These are phyloP conservation scores for Brachyopa scutellaris DNA, from an alignment of 2,888 invertebrate species.

Conservation along the genomic window DNA sequence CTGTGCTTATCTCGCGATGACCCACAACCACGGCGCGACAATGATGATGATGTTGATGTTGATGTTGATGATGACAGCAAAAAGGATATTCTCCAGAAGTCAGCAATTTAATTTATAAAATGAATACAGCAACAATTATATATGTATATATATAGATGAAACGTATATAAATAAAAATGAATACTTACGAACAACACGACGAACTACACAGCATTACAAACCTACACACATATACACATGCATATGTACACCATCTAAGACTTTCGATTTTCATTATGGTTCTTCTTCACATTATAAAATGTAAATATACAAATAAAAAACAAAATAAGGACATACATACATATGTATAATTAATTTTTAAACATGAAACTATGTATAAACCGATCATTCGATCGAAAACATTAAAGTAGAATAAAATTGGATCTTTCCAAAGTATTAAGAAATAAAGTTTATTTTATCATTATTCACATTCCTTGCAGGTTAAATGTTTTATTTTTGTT, in stretches of 20 bases:
- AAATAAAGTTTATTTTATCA: constrained; percentile 32
- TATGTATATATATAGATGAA: constrained; percentile 16
- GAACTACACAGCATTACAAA: constrained; percentile 44
- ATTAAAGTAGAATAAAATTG: constrained; percentile 59
- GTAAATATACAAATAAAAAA: constrained; percentile 57
- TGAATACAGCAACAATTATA: background rate
- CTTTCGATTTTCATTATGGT: constrained; percentile 59
- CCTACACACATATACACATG: no score
- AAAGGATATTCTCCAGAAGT: constrained; percentile 70
- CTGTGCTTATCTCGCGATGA: constrained; percentile 68
- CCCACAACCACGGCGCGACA: constrained; percentile 45
- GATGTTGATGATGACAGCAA: constrained; percentile 66
- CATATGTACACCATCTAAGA: constrained; percentile 51
- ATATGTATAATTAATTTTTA: constrained; percentile 39
- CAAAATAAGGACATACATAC: constrained; percentile 31
- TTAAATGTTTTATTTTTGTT: constrained; percentile 2
- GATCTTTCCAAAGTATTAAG: constrained; percentile 64
- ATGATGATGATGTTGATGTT: constrained; percentile 46
- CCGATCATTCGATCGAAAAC: constrained; percentile 31
- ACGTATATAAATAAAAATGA: constrained; percentile 28
- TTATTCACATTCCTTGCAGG: constrained; percentile 69
- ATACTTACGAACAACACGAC: constrained; percentile 42
- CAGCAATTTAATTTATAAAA: constrained; percentile 61
- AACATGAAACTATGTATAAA: constrained; percentile 50
- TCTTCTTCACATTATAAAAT: constrained; percentile 53